A percentile compares a stretch with the other conserved stretches of the same genome.
phyloP scores from a whole-genome alignment of 2,113 vertebrate species.

The Probosciger aterrimus region DNA sequence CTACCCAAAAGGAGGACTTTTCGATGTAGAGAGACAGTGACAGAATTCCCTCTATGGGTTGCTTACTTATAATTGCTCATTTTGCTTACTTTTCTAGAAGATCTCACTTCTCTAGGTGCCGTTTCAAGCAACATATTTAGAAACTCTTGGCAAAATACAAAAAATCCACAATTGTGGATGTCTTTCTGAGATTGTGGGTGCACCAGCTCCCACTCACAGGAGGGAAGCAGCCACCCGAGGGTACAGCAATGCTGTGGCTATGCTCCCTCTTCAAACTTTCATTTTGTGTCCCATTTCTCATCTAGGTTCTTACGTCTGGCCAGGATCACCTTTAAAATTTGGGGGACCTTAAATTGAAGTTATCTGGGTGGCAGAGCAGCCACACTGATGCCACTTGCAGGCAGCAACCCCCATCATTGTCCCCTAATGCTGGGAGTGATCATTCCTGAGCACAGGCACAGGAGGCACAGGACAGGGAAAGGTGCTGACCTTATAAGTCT shows the following conservation, averaged over 20 bases:
- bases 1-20: not conserved
- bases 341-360: not conserved
- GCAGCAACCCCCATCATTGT: not conserved
- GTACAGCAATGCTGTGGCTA: not conserved
- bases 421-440: not conserved
- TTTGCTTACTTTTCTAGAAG: not conserved
- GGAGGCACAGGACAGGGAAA: not conserved
- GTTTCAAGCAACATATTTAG: not conserved
- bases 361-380: not conserved
- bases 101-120: not conserved
- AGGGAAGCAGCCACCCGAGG: not conserved
- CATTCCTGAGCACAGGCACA: not conserved
- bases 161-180: not conserved
- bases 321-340: not conserved
- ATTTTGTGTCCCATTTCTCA: not conserved
- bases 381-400: not conserved
- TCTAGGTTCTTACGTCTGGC: not conserved
- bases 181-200: not conserved
- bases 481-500: not conserved
- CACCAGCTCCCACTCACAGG: not conserved
- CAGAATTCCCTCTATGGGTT: not conserved
- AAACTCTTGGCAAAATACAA: not conserved
- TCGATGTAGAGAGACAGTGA: not conserved
- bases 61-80: not conserved
- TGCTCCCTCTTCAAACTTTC: rapidly evolving